Conservation (phyloP, 2,797 vertebrate genomes). For the Schizothorax lantsangensis region DNA sequence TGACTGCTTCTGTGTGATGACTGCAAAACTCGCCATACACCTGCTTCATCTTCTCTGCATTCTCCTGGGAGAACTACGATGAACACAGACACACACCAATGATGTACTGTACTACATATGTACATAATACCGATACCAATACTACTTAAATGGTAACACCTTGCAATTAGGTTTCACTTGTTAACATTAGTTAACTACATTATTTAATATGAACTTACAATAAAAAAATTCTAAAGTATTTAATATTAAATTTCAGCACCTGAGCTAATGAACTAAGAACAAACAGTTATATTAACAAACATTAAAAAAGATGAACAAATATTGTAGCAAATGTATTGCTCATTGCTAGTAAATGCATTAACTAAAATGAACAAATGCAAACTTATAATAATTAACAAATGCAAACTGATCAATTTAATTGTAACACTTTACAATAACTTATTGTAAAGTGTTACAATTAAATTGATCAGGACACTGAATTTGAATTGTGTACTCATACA, state of each 20-base stretch:
- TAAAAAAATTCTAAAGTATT: neutral
- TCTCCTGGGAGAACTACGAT: constrained; percentile 91
- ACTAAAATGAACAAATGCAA: neutral
- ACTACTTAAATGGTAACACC: neutral
- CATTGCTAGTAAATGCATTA: neutral
- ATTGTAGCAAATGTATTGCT: neutral
- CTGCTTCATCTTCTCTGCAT: constrained; percentile 88
- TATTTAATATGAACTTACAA: neutral
- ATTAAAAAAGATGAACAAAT: neutral
- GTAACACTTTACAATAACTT: too few relatives aligned
- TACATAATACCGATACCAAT: neutral
- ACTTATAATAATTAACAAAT: neutral
- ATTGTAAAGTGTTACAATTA: neutral
- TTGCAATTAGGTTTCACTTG: neutral
- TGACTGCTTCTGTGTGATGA: constrained; percentile 92
- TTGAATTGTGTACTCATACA: neutral
- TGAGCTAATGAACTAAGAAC: neutral
- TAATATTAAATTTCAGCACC: neutral
- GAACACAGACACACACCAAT: constrained; percentile 51
- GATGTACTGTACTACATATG: neutral
- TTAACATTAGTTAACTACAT: neutral
- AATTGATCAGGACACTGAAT: neutral
- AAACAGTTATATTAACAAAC: neutral
- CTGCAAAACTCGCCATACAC: constrained; percentile 97
- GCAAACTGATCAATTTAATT: neutral